Percentiles rank a stretch among this genome's conserved stretches.
Evolutionary conservation across 2,888 invertebrate genomes (phyloP).

Genomic region (Latrodectus elegans): DNA sequence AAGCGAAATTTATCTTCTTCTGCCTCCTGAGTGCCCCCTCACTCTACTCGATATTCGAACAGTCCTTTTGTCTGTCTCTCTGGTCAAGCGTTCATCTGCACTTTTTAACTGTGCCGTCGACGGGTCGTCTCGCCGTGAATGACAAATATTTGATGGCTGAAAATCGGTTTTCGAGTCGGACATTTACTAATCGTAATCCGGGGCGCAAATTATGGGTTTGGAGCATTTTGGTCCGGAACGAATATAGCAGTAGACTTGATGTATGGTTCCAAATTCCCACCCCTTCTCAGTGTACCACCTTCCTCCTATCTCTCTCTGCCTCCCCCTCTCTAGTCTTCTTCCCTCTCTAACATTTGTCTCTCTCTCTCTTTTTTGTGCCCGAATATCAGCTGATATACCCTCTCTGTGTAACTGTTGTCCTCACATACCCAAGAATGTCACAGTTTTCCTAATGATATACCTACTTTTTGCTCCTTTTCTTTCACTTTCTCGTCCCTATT

Average conservation of each 20-base stretch:
- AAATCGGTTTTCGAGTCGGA: conserved; percentile 61
- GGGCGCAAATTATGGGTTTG: conserved; percentile 58
- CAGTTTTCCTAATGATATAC: conserved; percentile 51
- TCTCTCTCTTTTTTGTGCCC: not conserved
- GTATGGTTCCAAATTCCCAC: conserved; percentile 52
- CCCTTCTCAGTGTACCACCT: conserved; percentile 30
- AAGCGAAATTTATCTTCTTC: not conserved
- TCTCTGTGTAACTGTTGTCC: conserved; percentile 1
- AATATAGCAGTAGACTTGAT: conserved; percentile 42
- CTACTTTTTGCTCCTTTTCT: conserved; percentile 13
- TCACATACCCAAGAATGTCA: conserved; percentile 41
- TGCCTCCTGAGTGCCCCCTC: not conserved
- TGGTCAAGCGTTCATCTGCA: conserved; percentile 22
- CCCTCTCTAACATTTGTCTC: too few relatives aligned
- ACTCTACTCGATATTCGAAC: conserved; percentile 11
- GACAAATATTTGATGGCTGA: conserved; percentile 62
- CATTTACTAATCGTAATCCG: conserved; percentile 59
- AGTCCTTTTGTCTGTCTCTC: conserved; percentile 21
- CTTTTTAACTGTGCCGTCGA: conserved; percentile 64
- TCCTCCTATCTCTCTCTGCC: not conserved
- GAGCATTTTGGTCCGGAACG: conserved; percentile 37
- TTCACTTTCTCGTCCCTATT: not conserved
- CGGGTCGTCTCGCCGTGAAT: conserved; percentile 65
- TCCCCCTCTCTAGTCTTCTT: not conserved
- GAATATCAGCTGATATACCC: conserved; percentile 1